phyloP scores from a whole-genome alignment of 1,140 invertebrate species.

The Drosophila azteca region DNA sequence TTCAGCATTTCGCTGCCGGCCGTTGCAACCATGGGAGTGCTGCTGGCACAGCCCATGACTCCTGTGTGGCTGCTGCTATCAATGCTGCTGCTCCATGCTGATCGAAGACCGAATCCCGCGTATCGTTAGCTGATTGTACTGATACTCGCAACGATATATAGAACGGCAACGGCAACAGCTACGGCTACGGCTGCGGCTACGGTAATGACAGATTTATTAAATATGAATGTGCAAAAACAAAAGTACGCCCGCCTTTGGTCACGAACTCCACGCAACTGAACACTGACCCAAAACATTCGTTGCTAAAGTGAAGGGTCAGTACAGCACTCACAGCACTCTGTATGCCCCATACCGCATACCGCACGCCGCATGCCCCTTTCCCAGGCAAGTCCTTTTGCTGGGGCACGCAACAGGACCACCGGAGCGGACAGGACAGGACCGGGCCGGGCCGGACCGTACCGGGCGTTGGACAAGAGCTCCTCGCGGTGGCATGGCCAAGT shows the following conservation, averaged over 20 bases:
- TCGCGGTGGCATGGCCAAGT: constrained; percentile 2
- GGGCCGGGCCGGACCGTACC: not conserved
- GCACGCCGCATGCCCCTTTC: constrained; percentile 25
- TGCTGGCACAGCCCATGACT: constrained; percentile 83
- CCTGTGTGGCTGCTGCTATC: constrained; percentile 24
- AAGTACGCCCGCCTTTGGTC: constrained; percentile 72
- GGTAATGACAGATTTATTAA: constrained; percentile 43
- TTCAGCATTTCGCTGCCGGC: constrained; percentile 82
- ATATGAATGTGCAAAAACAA: constrained; percentile 58
- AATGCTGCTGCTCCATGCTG: constrained; percentile 37
- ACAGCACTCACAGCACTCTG: constrained; percentile 21
- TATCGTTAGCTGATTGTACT: no score
- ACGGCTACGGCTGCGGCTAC: not conserved
- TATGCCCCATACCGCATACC: constrained; percentile 13
- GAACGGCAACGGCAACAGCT: constrained; percentile 11
- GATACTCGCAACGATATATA: constrained; percentile 1
- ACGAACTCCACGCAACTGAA: constrained; percentile 78
- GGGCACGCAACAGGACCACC: constrained; percentile 71
- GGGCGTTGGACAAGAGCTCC: constrained; percentile 6
- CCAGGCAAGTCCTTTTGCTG: constrained; percentile 30
- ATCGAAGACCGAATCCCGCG: constrained; percentile 20
- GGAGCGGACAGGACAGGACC: no score
- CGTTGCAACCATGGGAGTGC: constrained; percentile 80
- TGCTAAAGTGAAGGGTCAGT: constrained; percentile 68
- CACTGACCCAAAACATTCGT: constrained; percentile 69